These are phyloP conservation scores for Euwallacea fornicatus DNA, from an alignment of 1,140 invertebrate genomes.

Conservation along the genomic window DNA sequence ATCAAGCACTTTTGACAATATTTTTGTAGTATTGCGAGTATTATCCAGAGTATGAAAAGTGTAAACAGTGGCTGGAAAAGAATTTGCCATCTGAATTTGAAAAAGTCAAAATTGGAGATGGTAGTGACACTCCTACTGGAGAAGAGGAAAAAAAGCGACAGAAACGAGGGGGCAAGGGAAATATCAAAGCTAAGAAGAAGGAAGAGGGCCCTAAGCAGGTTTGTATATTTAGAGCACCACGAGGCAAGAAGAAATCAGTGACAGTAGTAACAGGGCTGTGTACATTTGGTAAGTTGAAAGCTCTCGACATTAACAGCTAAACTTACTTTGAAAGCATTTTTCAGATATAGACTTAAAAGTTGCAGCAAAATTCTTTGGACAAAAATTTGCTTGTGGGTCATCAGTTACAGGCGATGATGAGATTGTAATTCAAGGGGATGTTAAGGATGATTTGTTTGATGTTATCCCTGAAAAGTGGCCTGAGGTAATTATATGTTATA, in stretches of 20 bases:
- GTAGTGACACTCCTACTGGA: conserved; percentile 70
- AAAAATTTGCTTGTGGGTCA: conserved; percentile 97
- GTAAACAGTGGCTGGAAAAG: conserved; percentile 94
- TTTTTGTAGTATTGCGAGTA: conserved; percentile 89
- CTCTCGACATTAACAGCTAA: too few relatives aligned
- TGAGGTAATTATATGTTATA: conserved; percentile 63
- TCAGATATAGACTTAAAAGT: conserved; percentile 96
- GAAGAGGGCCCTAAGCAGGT: conserved; percentile 78
- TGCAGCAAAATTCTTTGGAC: conserved; percentile 97
- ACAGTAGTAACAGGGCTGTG: conserved; percentile 86
- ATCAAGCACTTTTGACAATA: neutral
- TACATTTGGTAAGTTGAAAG: conserved; percentile 73
- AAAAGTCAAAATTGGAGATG: conserved; percentile 77
- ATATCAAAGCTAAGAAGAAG: conserved; percentile 86
- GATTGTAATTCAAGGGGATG: conserved; percentile 98
- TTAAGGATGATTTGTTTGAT: conserved; percentile 97
- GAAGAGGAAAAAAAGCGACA: conserved; percentile 94
- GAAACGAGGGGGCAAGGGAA: conserved; percentile 86
- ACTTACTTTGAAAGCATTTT: conserved; percentile 40
- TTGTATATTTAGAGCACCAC: conserved; percentile 84
- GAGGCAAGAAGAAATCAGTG: conserved; percentile 98
- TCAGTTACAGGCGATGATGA: conserved; percentile 99
- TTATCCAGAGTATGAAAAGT: conserved; percentile 96
- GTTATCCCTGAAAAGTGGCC: conserved; percentile 98
- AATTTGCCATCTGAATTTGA: conserved; percentile 93